A percentile compares a stretch with the other conserved stretches of the same genome.
Conservation (phyloP, 2,113 vertebrate species). For the Lamprotornis superbus region DNA sequence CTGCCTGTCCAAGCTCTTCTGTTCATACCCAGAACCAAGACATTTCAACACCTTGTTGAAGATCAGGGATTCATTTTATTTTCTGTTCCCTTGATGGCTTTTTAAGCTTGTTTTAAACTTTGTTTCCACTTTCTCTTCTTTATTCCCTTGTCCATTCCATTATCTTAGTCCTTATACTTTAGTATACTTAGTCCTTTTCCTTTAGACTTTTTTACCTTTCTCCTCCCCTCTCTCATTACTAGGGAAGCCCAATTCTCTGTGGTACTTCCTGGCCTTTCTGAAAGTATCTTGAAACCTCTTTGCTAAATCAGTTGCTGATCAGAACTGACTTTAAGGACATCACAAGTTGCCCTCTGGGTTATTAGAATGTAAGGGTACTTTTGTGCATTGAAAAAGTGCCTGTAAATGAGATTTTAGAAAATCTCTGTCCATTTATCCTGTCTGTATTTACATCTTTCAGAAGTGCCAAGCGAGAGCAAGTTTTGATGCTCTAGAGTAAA, state of each 20-base stretch:
- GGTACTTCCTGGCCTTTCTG: not conserved
- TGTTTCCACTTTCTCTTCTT: not conserved
- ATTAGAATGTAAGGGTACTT: not conserved
- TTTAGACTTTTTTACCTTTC: not conserved
- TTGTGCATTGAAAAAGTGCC: not conserved
- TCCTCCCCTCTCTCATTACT: not conserved
- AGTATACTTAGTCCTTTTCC: not conserved
- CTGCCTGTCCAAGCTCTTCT: not conserved
- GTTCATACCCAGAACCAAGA: not conserved
- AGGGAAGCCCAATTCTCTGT: not conserved
- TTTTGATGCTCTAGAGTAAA: not conserved
- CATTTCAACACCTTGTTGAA: not conserved
- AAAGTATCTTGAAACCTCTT: not conserved
- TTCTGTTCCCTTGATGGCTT: not conserved
- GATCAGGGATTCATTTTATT: not conserved
- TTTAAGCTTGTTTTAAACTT: not conserved
- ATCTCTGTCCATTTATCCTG: not conserved
- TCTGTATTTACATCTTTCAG: not conserved
- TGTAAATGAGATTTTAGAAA: not conserved
- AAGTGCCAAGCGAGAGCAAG: rapidly evolving
- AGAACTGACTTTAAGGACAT: not conserved
- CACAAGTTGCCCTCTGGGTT: not conserved
- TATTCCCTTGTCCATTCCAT: not conserved
- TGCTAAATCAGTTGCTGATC: not conserved
- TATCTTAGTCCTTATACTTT: not conserved